phyloP scores from a whole-genome alignment of 92 coral and sea anemone species.

The Plumapathes pennacea region DNA sequence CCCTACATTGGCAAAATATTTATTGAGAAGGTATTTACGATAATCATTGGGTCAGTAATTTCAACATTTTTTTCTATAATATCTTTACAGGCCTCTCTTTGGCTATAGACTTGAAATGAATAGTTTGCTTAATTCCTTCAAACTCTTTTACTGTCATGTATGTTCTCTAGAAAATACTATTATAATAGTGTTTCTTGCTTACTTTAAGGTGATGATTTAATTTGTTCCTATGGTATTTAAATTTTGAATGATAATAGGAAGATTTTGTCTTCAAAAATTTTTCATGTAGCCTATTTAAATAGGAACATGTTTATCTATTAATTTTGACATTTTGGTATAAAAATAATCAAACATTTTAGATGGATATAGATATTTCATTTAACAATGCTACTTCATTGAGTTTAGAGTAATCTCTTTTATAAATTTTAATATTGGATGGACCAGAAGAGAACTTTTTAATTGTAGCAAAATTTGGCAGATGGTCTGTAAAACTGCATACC shows the following conservation, averaged over 20 bases:
- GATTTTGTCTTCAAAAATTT: slow-evolving; percentile 43
- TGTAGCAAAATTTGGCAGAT: slow-evolving; percentile 34
- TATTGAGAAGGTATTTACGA: too few species aligned
- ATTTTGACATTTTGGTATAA: slow-evolving; percentile 20
- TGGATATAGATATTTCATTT: slow-evolving; percentile 15
- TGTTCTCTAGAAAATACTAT: slow-evolving; percentile 16
- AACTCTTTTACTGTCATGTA: slow-evolving; percentile 34
- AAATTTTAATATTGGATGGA: slow-evolving; percentile 5
- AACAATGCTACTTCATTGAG: slow-evolving; percentile 1
- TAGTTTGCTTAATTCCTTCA: slow-evolving; percentile 56
- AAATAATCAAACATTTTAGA: slow-evolving; percentile 42
- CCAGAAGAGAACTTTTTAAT: slow-evolving; percentile 4
- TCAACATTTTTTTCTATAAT: too few species aligned
- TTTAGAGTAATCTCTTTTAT: slow-evolving; percentile 35
- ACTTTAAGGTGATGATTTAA: slow-evolving; percentile 35
- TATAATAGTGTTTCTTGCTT: slow-evolving; percentile 44
- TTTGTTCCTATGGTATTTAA: slow-evolving; percentile 48
- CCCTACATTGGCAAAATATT: too few species aligned
- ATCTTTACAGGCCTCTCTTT: slow-evolving; percentile 26
- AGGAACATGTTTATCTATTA: slow-evolving; percentile 40
- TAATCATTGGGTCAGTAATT: too few species aligned
- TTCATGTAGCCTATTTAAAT: slow-evolving; percentile 24
- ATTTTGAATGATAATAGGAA: slow-evolving; percentile 43
- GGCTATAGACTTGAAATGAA: slow-evolving; percentile 30
- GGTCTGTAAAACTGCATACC: slow-evolving; percentile 33